Evolutionary conservation across 2,113 vertebrate genomes (phyloP).

Genomic region (Theristicus caerulescens): DNA sequence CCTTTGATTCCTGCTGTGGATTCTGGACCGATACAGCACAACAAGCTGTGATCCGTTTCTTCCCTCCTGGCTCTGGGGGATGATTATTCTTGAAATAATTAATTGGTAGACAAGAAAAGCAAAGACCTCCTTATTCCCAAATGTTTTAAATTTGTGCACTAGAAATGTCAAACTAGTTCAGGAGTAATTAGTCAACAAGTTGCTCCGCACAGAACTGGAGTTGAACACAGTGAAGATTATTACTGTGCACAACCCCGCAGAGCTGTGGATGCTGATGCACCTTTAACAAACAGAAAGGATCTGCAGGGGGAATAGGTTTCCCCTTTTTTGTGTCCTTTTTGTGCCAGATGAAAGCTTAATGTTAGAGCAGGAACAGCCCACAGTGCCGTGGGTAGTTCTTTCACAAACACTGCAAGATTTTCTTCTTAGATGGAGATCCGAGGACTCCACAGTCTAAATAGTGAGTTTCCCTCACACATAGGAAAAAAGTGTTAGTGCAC

Average conservation of each 20-base stretch:
- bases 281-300: background rate
- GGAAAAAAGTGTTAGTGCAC: background rate
- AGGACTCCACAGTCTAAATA: background rate
- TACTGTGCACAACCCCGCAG: background rate
- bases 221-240: background rate
- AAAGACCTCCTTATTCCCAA: background rate
- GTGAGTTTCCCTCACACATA: background rate
- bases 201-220: background rate
- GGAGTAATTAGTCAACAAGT: background rate
- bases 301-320: background rate
- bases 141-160: background rate
- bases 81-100: conserved; percentile 16
- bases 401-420: background rate
- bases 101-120: background rate
- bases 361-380: background rate
- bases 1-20: background rate
- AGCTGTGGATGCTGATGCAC: background rate
- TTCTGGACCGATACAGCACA: background rate
- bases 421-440: background rate
- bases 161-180: background rate
- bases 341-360: background rate
- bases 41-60: background rate
- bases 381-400: background rate
- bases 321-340: background rate
- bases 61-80: background rate